A percentile compares a stretch with the other conserved stretches of the same genome.
Evolutionary conservation across 2,797 vertebrate species (phyloP).

Genomic region (Halcyon chelicuti): DNA sequence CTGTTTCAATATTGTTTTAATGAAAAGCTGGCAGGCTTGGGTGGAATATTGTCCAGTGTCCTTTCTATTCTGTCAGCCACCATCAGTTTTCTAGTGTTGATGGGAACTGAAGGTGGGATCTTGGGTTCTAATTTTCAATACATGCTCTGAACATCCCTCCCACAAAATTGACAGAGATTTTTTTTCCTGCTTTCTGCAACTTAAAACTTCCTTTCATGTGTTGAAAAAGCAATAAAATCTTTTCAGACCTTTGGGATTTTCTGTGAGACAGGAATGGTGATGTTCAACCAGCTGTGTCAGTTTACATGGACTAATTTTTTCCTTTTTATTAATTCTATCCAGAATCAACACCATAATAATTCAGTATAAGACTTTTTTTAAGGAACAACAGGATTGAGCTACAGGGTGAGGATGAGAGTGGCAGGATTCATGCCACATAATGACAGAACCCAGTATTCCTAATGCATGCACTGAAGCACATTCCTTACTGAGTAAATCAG

Average conservation of each 20-base stretch:
- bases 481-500: slow-evolving; percentile 42
- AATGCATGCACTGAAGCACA: slow-evolving; percentile 16
- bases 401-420: slow-evolving; percentile 38
- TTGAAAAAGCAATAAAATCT: neutral
- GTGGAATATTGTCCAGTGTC: neutral
- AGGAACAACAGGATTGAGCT: slow-evolving; percentile 4
- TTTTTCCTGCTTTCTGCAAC: neutral
- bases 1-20: neutral
- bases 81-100: neutral
- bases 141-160: neutral
- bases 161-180: neutral
- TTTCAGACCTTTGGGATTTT: neutral
- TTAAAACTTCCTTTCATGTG: neutral
- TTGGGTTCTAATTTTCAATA: neutral
- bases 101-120: neutral
- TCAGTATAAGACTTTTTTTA: neutral
- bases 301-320: neutral
- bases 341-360: neutral
- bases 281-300: neutral
- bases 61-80: neutral
- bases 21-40: neutral
- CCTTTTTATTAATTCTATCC: neutral
- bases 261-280: neutral
- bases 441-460: slow-evolving; percentile 13
- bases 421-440: slow-evolving; percentile 18